These are phyloP conservation scores for Mionectes macconnelli DNA, from an alignment of 2,113 vertebrate genomes.

Conservation along the genomic window DNA sequence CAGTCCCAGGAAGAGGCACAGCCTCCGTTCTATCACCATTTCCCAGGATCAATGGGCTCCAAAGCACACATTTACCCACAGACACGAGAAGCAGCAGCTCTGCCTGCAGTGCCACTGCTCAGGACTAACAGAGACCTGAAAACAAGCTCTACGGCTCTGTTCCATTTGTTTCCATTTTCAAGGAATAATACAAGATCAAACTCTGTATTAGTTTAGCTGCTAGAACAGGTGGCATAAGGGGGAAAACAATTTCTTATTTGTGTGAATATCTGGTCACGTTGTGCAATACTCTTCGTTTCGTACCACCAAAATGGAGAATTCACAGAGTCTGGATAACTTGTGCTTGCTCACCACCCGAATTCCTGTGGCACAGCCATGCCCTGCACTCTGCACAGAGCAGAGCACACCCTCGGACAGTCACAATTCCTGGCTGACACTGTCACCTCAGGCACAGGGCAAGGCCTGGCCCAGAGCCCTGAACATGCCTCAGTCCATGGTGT, in stretches of 20 bases:
- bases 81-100: not conserved
- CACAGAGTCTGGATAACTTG: not conserved
- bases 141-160: not conserved
- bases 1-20: not conserved
- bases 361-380: not conserved
- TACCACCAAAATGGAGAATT: not conserved
- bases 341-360: not conserved
- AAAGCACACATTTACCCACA: not conserved
- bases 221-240: not conserved
- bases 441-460: no score
- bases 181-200: not conserved
- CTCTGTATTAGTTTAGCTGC: not conserved
- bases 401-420: no score
- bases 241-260: not conserved
- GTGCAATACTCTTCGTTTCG: not conserved
- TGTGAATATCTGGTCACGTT: not conserved
- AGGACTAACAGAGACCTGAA: not conserved
- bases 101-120: not conserved
- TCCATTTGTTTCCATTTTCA: slow-evolving; percentile 11
- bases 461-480: no score
- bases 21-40: not conserved
- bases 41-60: not conserved
- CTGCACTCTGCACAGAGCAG: not conserved
- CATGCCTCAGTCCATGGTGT: no score
- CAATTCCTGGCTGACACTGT: no score